phyloP scores from a whole-genome alignment of 1,140 invertebrate genomes.

The Samia ricini region DNA sequence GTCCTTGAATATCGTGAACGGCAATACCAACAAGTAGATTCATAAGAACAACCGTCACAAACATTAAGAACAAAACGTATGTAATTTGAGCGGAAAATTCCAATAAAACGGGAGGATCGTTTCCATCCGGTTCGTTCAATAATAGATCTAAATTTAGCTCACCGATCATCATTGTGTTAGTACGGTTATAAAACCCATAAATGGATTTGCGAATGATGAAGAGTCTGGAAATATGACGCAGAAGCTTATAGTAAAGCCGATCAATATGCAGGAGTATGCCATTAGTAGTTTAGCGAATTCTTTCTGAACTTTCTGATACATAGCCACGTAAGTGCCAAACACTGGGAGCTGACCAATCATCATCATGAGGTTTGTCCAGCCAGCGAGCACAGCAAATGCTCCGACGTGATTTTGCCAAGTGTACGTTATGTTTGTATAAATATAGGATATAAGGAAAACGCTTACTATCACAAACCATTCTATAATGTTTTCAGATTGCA shows the following conservation, averaged over 20 bases:
- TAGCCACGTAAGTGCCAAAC: constrained; percentile 91
- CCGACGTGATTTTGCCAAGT: constrained; percentile 90
- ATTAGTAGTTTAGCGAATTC: constrained; percentile 91
- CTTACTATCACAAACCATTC: constrained; percentile 91
- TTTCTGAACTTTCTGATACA: constrained; percentile 91
- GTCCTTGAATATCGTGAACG: constrained; percentile 83
- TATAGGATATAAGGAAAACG: constrained; percentile 88
- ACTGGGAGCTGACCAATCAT: constrained; percentile 91
- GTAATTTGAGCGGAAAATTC: constrained; percentile 81
- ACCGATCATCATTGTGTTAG: constrained; percentile 94
- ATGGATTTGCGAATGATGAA: constrained; percentile 86
- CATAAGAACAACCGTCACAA: constrained; percentile 85
- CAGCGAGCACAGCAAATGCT: constrained; percentile 89
- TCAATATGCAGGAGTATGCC: constrained; percentile 89
- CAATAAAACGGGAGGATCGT: constrained; percentile 61
- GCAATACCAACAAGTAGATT: constrained; percentile 84
- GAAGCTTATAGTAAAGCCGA: constrained; percentile 92
- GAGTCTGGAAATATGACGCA: constrained; percentile 91
- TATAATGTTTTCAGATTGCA: constrained; percentile 89
- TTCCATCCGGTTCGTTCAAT: constrained; percentile 74
- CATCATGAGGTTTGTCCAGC: constrained; percentile 92
- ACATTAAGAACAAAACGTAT: constrained; percentile 81
- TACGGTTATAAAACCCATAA: constrained; percentile 89
- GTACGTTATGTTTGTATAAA: constrained; percentile 86
- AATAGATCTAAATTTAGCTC: constrained; percentile 84